phyloP scores from a whole-genome alignment of 2,797 vertebrate genomes.

The Anguilla pacifica region DNA sequence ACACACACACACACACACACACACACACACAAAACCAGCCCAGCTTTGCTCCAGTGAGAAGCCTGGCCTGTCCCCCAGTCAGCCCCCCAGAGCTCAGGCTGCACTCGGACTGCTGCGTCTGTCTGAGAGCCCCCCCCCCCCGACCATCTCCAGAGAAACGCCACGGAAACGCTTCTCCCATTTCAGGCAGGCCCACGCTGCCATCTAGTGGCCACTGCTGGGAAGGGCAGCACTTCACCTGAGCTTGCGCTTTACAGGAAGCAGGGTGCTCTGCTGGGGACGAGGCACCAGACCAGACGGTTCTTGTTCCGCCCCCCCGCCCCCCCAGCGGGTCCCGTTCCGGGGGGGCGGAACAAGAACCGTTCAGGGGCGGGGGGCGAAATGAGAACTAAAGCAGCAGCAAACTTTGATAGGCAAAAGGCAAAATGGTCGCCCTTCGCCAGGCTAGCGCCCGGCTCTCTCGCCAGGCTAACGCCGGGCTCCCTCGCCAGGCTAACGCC shows the following conservation, averaged over 20 bases:
- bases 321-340: no score
- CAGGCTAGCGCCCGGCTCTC: neutral
- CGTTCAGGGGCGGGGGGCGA: no score
- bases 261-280: neutral
- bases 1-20: no score
- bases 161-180: neutral
- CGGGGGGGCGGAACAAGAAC: no score
- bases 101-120: neutral
- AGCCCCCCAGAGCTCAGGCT: no score
- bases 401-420: no score
- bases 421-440: neutral
- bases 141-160: neutral
- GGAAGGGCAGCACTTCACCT: neutral
- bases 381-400: no score
- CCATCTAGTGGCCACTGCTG: slow-evolving; percentile 20
- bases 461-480: neutral
- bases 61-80: neutral
- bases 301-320: neutral
- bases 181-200: slow-evolving; percentile 5
- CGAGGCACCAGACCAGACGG: neutral
- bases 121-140: neutral
- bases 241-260: neutral
- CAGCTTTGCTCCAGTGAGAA: neutral
- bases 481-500: neutral
- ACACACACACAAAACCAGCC: neutral